Base-by-base conservation (phyloP, 2,113 vertebrate species). In the Oenanthe melanoleuca region DNA sequence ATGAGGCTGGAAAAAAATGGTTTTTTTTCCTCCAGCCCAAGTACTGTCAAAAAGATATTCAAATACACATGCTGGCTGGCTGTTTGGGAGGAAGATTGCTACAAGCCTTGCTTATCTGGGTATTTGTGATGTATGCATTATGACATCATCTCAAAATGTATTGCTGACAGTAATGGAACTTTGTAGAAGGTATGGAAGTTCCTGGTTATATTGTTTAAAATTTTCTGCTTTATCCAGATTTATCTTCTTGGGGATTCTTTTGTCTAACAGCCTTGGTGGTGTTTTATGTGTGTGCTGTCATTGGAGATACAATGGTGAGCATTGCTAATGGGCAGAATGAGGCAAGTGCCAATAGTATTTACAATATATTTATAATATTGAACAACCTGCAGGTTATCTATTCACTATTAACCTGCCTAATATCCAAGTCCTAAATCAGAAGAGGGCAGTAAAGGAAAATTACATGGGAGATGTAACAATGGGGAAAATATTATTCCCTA, bases 361-460 rank as follows among this genome's bases (percentile, higher is more conserved):
- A 69, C 26, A 82, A 8, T 72, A 47, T 47, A 25, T 79, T 78
- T 85, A 69, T 40, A 44, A 25, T 59, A 77, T 6, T 38, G 45
- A 23, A 74, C 4, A 14, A 82, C 52, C 44, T 90, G 71, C 45
- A 61, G 61, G n/a, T 90, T 85, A 80, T 56, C 59, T 95, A 4
- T 85, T 95, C 28, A 26, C 61, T 79, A 3, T 74, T 61, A 72
- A 85, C 49, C 70, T 93, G 34, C 42, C 44, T 72, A 87, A 82
- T 91, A 87, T 49, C 65, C 78, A 91, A 67, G 74, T 61, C 14
- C 61, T 95, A 93, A 96, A 96, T 92, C 88, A 93, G 92, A 96
- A 93, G 78, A 87, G 55, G 45, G 42, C 71, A 86, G 66, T 92
- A 86, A 89, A 92, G 55, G 63, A 80, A 88, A 93, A 89, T 87